Percentiles rank a stretch among this genome's conserved stretches.
Conservation (phyloP, 2,797 vertebrate species). For the Lutjanus argentimaculatus region DNA sequence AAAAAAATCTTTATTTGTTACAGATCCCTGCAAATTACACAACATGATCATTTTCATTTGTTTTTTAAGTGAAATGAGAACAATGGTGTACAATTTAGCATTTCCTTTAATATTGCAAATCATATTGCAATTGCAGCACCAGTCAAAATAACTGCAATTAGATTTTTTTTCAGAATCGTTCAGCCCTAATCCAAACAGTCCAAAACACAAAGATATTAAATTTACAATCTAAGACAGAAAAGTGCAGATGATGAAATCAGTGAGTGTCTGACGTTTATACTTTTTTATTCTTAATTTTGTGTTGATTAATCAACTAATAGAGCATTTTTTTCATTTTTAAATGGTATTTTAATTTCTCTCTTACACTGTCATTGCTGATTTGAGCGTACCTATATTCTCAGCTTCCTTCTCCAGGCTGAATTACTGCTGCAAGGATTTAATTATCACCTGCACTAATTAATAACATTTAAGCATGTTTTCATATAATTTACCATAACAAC, state of each 20-base stretch:
- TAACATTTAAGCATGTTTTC: constrained; percentile 35
- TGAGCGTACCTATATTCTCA: neutral
- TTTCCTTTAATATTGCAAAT: no score
- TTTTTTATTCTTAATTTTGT: neutral
- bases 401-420: constrained; percentile 17
- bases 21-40: no score
- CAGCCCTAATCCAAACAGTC: no score
- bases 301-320: neutral
- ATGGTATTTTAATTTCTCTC: neutral
- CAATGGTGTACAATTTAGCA: no score
- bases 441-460: constrained; percentile 41
- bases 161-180: no score
- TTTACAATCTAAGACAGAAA: neutral
- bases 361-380: neutral
- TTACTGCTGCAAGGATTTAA: constrained; percentile 39
- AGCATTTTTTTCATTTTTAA: neutral
- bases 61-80: no score
- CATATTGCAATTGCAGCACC: no score
- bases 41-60: no score
- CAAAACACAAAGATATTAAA: no score
- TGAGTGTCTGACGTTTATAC: neutral
- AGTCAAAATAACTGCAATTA: no score
- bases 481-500: constrained; percentile 20
- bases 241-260: neutral
- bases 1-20: no score